A percentile compares a stretch with the other conserved stretches of the same genome.
Conservation (phyloP, 1,140 invertebrate genomes). For the Drosophila sp. region DNA sequence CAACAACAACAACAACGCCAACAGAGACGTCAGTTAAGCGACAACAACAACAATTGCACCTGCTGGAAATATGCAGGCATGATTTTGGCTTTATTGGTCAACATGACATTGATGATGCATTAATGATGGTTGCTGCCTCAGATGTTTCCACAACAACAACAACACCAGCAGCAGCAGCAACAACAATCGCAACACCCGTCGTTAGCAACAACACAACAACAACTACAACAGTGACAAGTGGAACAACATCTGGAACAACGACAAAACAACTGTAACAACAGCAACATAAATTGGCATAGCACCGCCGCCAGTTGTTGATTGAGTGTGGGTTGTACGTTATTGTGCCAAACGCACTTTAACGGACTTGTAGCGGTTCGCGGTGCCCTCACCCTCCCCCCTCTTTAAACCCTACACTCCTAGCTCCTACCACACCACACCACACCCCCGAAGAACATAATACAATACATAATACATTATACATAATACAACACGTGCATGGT, state of each 20-base stretch:
- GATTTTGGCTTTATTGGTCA: not conserved
- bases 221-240: constrained; percentile 7
- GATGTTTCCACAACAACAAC: constrained; percentile 1
- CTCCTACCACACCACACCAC: no score
- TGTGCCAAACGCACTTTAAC: constrained; percentile 80
- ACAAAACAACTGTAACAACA: constrained; percentile 17
- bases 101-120: not conserved
- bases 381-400: not conserved
- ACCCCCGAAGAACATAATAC: no score
- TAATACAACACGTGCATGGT: constrained; percentile 63
- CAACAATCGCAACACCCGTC: no score
- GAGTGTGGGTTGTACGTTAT: constrained; percentile 84
- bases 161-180: no score
- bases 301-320: constrained; percentile 82
- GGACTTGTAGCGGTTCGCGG: constrained; percentile 76
- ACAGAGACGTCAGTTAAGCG: no score
- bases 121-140: not conserved
- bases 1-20: not conserved
- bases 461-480: no score
- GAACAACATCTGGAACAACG: constrained; percentile 17
- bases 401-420: no score
- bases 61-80: not conserved
- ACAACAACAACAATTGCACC: not conserved
- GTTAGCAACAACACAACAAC: constrained; percentile 6
- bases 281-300: constrained; percentile 65